phyloP scores from a whole-genome alignment of 1,140 invertebrate genomes.

The Drosophila cardini region DNA sequence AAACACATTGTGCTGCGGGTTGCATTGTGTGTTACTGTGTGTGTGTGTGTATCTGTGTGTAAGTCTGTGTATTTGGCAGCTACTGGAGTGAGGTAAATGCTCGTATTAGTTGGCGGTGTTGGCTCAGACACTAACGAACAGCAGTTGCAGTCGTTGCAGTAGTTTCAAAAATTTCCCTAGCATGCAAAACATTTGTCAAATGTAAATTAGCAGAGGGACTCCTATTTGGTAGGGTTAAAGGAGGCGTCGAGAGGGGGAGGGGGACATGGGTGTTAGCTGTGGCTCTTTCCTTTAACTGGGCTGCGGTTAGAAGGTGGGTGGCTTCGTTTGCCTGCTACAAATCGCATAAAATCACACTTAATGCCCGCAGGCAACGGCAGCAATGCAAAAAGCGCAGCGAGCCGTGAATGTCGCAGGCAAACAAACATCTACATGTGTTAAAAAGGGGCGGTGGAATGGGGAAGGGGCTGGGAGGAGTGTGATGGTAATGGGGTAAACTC shows the following conservation, averaged over 20 bases:
- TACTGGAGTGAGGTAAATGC: slow-evolving; percentile 20
- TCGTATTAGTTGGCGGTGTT: slow-evolving; percentile 36
- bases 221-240: background rate
- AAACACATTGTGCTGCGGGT: slow-evolving; percentile 51
- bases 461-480: background rate
- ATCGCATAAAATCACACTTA: slow-evolving; percentile 82
- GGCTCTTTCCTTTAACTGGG: slow-evolving; percentile 59
- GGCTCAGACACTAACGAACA: slow-evolving; percentile 64
- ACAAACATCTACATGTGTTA: slow-evolving; percentile 63
- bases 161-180: slow-evolving; percentile 67
- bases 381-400: slow-evolving; percentile 74
- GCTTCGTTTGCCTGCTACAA: slow-evolving; percentile 57
- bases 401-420: slow-evolving; percentile 76
- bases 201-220: slow-evolving; percentile 73
- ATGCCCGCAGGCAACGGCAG: slow-evolving; percentile 78
- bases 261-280: slow-evolving; percentile 1
- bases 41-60: slow-evolving; percentile 4
- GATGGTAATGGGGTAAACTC: background rate
- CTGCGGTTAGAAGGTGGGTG: slow-evolving; percentile 8
- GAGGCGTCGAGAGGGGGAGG: too few species aligned
- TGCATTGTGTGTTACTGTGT: background rate
- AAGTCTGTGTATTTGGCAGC: background rate
- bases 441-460: background rate
- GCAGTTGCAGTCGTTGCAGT: slow-evolving; percentile 56
- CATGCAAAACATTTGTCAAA: slow-evolving; percentile 81